phyloP scores from a whole-genome alignment of 2,888 invertebrate genomes.

The Calliphora vomitoria region DNA sequence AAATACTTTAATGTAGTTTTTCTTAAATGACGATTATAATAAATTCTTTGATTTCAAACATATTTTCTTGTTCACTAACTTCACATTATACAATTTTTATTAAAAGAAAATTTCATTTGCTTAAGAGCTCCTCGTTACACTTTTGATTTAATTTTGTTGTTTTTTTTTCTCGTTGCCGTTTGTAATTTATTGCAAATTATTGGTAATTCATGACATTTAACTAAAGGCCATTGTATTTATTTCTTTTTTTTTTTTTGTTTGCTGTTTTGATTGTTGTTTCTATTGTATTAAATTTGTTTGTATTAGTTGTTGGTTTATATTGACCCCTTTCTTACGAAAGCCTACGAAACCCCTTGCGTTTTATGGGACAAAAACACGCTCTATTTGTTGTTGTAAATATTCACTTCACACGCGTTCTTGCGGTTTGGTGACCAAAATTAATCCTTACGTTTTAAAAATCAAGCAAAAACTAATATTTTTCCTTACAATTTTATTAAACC shows the following conservation, averaged over 20 bases:
- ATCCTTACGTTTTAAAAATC: conserved; percentile 55
- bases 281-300: conserved; percentile 12
- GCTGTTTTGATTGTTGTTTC: no score
- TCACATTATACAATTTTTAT: background rate
- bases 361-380: conserved; percentile 49
- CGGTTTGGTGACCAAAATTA: background rate
- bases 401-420: conserved; percentile 9
- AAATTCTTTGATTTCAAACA: conserved; percentile 1
- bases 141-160: background rate
- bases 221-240: conserved; percentile 36
- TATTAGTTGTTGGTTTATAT: conserved; percentile 44
- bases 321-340: conserved; percentile 59
- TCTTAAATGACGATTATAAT: conserved; percentile 3
- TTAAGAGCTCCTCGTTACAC: no score
- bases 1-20: conserved; percentile 11
- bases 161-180: background rate
- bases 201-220: conserved; percentile 31
- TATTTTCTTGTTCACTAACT: conserved; percentile 6
- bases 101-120: background rate
- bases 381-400: conserved; percentile 53
- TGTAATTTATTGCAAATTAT: conserved; percentile 31
- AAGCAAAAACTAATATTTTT: conserved; percentile 63
- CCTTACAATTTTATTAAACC: conserved; percentile 32
- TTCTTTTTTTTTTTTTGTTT: background rate
- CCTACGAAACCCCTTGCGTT: conserved; percentile 20